Base-by-base conservation (phyloP, 2,888 invertebrate species). In the Metopia argyrocephala region DNA sequence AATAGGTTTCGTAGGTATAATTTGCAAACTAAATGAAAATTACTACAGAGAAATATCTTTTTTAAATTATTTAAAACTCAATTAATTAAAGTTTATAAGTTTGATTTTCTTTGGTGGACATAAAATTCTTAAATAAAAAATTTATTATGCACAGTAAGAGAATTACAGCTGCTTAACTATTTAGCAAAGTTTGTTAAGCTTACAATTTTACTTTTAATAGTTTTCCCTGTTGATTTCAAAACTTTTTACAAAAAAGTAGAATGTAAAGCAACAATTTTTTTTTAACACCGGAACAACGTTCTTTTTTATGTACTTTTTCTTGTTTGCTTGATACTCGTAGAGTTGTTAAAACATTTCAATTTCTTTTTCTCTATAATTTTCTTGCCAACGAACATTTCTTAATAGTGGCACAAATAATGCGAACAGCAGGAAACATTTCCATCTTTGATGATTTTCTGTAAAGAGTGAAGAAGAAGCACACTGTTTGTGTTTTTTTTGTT, bases 351-450 rank as follows among this genome's bases (percentile, higher is more conserved):
- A 38, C 9, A 38, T 38, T 12, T 38, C n/a, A n/a, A 12, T 38
- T 75, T 48, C 45, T 66, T 73, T 54, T 56, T 74, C 31, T 7
- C 18, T n/a, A n/a, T n/a, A n/a, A n/a, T n/a, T n/a, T n/a, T n/a
- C n/a, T n/a, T 56, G 15, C 27, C 27, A 56, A 3, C 7, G n/a
- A 6, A 56, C 1, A 56, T 56, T n/a, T 54, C 25, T n/a, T 25
- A 25, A 15, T 25, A 15, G 3, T 5, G 15, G 15, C n/a, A n/a
- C 5, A 5, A 64, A 61, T 25, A 61, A 62, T 62, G 52, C 27
- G 61, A 45, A 54, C 70, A 62, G 38, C 71, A 71, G 71, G 61
- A 71, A 71, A 18, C 48, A 23, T 28, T 21, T 62, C 15, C 46
- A 62, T 64, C 2, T 62, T 56, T 3, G 28, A n/a, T 20, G 6